Base-by-base conservation (phyloP, 2,888 invertebrate species). In the Epinotia brunnichana region DNA sequence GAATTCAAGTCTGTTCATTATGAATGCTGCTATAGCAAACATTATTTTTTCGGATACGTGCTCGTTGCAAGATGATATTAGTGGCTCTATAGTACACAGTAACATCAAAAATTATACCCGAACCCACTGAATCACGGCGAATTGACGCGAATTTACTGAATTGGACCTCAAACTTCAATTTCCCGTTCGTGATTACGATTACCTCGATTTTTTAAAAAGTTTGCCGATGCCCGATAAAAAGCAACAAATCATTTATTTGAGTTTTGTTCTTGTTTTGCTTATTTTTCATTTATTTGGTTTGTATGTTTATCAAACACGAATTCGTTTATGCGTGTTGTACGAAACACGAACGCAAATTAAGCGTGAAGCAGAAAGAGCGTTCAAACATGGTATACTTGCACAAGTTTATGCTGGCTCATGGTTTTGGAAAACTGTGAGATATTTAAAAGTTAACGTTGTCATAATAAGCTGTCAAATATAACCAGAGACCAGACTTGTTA, bases 121-220 rank as follows among this genome's bases (percentile, higher is more conserved):
- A n/a, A n/a, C n/a, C n/a, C n/a, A n/a, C n/a, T n/a, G n/a, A n/a
- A n/a, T n/a, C n/a, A n/a, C n/a, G n/a, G n/a, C n/a, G n/a, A n/a
- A n/a, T n/a, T n/a, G n/a, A n/a, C n/a, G 21, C 21, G 2, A 24
- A 51, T 51, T 51, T 1, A 0, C 51, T 17, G n/a, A n/a, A 53
- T 21, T n/a, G 39, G 39, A 35, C 13, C 11, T n/a, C 11, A 24
- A 61, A 53, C 15, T 39, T 69, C 68, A 48, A 39, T 51, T 53
- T 53, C 17, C 41, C 24, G 19, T 24, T 21, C 39, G 60, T 35
- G 3, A 69, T 39, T 53, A 39, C 17, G 21, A 51, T 60, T 60
- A 57, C 48, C 66, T 24, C 39, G 13, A 44, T 67, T n/a, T 57
- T 21, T 54, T 35, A 10, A 56, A 67, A 67, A 67, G 24, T 67